Evolutionary conservation across 2,797 vertebrate species (phyloP).

Genomic region (Pangasius larnaudii): DNA sequence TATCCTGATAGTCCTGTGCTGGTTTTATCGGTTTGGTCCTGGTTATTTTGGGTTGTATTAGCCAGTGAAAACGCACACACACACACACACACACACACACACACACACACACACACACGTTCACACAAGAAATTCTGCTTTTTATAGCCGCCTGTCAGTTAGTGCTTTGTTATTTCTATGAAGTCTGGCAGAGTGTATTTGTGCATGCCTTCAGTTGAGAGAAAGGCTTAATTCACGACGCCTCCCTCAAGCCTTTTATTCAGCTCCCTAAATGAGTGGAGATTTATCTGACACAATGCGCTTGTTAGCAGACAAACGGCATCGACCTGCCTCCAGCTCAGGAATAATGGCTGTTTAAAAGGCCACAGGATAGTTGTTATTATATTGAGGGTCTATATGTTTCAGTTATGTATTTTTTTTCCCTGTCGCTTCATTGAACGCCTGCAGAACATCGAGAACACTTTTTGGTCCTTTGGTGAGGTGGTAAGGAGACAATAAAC

Average conservation of each 20-base stretch:
- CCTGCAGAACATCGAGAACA: not conserved
- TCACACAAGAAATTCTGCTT: slow-evolving; percentile 37
- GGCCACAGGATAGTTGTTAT: slow-evolving; percentile 33
- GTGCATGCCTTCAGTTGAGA: slow-evolving; percentile 31
- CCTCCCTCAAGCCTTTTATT: slow-evolving; percentile 47
- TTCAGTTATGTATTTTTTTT: not conserved
- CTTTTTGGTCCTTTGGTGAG: slow-evolving; percentile 18
- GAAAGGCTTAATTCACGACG: slow-evolving; percentile 40
- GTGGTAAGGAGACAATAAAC: slow-evolving; percentile 44
- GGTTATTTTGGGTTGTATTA: slow-evolving; percentile 28
- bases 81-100: not conserved
- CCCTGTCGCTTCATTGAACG: not conserved
- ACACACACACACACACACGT: not conserved
- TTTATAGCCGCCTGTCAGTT: slow-evolving; percentile 41
- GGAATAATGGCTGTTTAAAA: slow-evolving; percentile 52
- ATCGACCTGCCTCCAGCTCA: slow-evolving; percentile 35
- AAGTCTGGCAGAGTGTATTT: slow-evolving; percentile 50
- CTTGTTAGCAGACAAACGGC: slow-evolving; percentile 49
- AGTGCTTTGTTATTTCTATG: slow-evolving; percentile 51
- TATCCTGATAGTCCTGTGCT: slow-evolving; percentile 52
- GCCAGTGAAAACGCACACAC: slow-evolving; percentile 28
- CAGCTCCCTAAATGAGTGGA: slow-evolving; percentile 34
- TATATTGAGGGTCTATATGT: slow-evolving; percentile 35
- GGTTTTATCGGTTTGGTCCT: slow-evolving; percentile 38
- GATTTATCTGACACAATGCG: slow-evolving; percentile 54